Evolutionary conservation across 1,140 invertebrate species (phyloP), one percentile per base, ranked within the genome.

Genomic region (Periplaneta americana): DNA sequence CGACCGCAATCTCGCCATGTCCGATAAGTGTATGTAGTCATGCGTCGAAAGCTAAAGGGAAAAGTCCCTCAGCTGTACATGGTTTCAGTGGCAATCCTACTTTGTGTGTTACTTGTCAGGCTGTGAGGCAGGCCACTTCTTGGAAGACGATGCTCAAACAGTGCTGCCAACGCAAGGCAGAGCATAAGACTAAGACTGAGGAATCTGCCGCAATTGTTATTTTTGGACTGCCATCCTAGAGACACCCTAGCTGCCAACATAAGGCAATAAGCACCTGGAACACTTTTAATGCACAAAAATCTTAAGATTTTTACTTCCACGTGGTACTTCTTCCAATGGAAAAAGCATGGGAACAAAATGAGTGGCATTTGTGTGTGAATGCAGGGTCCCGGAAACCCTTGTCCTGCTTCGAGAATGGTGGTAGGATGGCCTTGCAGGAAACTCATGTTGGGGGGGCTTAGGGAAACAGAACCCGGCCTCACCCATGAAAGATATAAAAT

Each of bases 401-500:
- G 76, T 66, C 48, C 76, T 78, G 18, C 34, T 78, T 17, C 34
- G 34, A 37, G 13, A 78, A 34, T 78, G 76, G 36, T 78, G 48
- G 48, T 39, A 78, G 76, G 28, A 78, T 78, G 76, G 76, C 76
- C 76, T 78, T 78, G 76, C 36, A 78, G 76, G 34, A 36, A 78
- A 36, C 76, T 78, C 17, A 34, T 31, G 18, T 36, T 28, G 11
- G 32, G 35, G 22, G 76, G 34, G 32, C 76, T 34, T n/a, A n/a
- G n/a, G n/a, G 33, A 34, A 34, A 35, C n/a, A 34, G 9, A 34
- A 36, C 76, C 35, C 28, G 34, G 34, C 18, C 35, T 37, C 37
- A n/a, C 76, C 36, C 34, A 36, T 34, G 22, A 35, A 34, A 78
- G 36, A 80, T 34, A 34, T 18, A 79, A 37, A n/a, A 80, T 31